phyloP scores from a whole-genome alignment of 1,140 invertebrate genomes.

The Diorhabda sublineata region DNA sequence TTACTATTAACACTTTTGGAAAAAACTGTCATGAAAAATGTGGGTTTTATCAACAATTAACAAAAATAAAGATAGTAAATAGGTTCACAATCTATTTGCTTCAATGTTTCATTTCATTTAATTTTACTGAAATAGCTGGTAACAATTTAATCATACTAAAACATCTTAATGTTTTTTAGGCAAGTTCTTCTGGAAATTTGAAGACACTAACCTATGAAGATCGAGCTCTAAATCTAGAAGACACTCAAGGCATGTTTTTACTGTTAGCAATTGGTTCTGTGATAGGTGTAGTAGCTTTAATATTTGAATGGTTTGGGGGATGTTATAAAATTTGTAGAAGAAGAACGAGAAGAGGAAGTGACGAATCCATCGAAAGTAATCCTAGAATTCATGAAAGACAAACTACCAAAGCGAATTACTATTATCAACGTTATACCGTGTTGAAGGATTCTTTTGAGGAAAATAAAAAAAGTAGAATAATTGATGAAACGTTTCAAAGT shows the following conservation, averaged over 20 bases:
- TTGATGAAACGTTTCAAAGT: neutral
- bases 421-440: neutral
- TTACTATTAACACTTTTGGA: too few relatives aligned
- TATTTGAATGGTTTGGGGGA: slow-evolving; percentile 62
- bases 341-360: slow-evolving; percentile 19
- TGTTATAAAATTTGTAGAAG: slow-evolving; percentile 54
- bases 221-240: slow-evolving; percentile 64
- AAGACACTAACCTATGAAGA: slow-evolving; percentile 54
- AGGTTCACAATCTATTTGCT: too few relatives aligned
- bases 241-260: slow-evolving; percentile 75
- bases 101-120: too few relatives aligned
- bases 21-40: too few relatives aligned
- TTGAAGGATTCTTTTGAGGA: neutral
- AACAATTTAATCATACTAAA: too few relatives aligned
- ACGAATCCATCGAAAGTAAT: slow-evolving; percentile 31
- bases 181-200: slow-evolving; percentile 30
- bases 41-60: too few relatives aligned
- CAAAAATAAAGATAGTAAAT: too few relatives aligned
- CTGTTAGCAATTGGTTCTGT: slow-evolving; percentile 64
- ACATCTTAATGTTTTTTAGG: slow-evolving; percentile 26
- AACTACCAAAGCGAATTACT: slow-evolving; percentile 7
- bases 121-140: too few relatives aligned
- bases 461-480: neutral
- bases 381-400: slow-evolving; percentile 32
- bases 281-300: slow-evolving; percentile 52